Percentiles rank a stretch among this genome's conserved stretches.
phyloP scores from a whole-genome alignment of 2,113 vertebrate genomes.

The Thalassoma bifasciatum region DNA sequence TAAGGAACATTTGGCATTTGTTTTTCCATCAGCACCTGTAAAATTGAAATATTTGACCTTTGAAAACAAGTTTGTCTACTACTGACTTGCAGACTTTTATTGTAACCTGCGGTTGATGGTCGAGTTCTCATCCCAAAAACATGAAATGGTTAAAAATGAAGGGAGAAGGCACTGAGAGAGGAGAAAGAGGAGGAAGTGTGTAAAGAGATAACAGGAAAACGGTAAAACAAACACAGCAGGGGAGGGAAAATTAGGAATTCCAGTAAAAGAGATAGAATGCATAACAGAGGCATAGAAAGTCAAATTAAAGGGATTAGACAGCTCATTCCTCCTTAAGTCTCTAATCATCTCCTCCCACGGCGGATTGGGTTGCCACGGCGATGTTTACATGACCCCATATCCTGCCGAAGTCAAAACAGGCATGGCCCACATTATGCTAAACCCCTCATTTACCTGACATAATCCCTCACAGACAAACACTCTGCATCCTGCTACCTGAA shows the following conservation, averaged over 20 bases:
- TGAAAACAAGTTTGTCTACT: no score
- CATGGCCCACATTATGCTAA: constrained; percentile 75
- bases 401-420: constrained; percentile 65
- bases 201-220: constrained; percentile 7
- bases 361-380: constrained; percentile 64
- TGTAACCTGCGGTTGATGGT: no score
- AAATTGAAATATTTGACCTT: no score
- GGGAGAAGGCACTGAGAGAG: neutral
- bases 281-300: constrained; percentile 51
- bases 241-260: constrained; percentile 19
- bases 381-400: constrained; percentile 77
- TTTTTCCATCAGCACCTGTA: no score
- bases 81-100: no score
- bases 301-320: constrained; percentile 81
- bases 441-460: constrained; percentile 72
- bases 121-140: neutral
- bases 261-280: constrained; percentile 35
- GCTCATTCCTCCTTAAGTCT: constrained; percentile 77
- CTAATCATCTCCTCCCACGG: constrained; percentile 78
- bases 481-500: constrained; percentile 41
- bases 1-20: no score
- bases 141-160: constrained; percentile 20
- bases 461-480: constrained; percentile 67
- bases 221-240: constrained; percentile 21
- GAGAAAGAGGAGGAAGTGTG: constrained; percentile 10